Conservation (phyloP, 92 coral and sea anemone species). For the Zoanthus sociatus region DNA sequence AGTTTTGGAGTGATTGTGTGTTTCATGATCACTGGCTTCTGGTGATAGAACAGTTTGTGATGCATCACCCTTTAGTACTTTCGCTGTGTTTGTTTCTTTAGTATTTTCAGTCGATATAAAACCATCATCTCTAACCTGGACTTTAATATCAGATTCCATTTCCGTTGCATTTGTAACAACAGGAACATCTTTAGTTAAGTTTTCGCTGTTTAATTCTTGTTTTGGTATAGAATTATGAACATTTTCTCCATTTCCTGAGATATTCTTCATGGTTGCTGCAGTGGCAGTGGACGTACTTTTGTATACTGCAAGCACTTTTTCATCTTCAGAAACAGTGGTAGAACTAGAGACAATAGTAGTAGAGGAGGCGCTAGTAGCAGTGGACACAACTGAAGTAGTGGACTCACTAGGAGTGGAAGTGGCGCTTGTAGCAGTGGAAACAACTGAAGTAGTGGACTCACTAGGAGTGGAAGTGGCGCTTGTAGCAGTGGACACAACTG, state of each 20-base stretch:
- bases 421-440: not conserved
- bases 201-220: not conserved
- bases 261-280: not conserved
- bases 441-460: not conserved
- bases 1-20: not conserved
- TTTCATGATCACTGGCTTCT: not conserved
- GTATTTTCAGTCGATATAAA: not conserved
- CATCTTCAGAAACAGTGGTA: not conserved
- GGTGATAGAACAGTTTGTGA: not conserved
- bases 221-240: not conserved
- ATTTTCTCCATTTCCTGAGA: not conserved
- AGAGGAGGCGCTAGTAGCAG: too few relatives aligned
- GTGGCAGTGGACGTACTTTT: not conserved
- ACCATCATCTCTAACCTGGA: not conserved
- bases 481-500: not conserved
- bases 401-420: not conserved
- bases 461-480: not conserved
- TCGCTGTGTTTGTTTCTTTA: not conserved
- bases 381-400: not conserved
- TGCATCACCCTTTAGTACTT: not conserved
- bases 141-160: not conserved
- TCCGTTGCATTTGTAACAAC: slow-evolving; percentile 1
- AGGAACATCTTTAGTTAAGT: not conserved
- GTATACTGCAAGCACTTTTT: not conserved
- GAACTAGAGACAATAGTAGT: too few relatives aligned